These are phyloP conservation scores for Drymonia ruficornis DNA, from an alignment of 2,888 invertebrate genomes.

Conservation along the genomic window DNA sequence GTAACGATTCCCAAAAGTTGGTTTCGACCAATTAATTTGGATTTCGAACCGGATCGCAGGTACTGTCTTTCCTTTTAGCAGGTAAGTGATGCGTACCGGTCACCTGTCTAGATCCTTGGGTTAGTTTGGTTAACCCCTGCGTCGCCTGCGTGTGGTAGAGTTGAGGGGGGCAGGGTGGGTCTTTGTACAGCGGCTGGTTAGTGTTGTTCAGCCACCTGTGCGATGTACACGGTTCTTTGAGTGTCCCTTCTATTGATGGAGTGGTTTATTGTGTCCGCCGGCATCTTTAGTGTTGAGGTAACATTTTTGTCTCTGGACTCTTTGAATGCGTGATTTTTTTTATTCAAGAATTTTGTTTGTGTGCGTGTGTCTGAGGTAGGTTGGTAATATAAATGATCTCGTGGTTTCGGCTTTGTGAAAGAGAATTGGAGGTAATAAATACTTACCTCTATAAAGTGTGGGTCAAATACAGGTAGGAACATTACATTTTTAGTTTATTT, in stretches of 20 bases:
- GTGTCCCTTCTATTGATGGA: conserved; percentile 55
- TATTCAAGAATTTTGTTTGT: conserved; percentile 27
- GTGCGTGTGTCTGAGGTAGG: conserved; percentile 24
- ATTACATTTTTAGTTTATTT: no score
- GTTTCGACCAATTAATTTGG: conserved; percentile 70
- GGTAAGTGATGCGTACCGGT: conserved; percentile 69
- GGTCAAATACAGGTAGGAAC: no score
- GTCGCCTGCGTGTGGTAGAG: conserved; percentile 35
- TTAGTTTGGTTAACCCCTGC: conserved; percentile 58
- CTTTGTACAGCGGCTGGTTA: conserved; percentile 48
- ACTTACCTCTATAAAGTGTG: no score
- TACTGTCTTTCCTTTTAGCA: conserved; percentile 65
- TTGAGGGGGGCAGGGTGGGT: conserved; percentile 53
- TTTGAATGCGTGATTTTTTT: conserved; percentile 37
- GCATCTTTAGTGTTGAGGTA: conserved; percentile 58
- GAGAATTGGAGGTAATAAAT: neutral
- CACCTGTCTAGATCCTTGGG: conserved; percentile 68
- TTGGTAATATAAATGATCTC: conserved; percentile 11
- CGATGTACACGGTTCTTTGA: conserved; percentile 63
- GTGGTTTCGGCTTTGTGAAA: neutral
- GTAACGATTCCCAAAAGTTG: conserved; percentile 47
- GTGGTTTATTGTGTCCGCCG: conserved; percentile 62
- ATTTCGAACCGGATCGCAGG: conserved; percentile 67
- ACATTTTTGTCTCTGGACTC: conserved; percentile 37
- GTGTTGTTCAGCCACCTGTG: conserved; percentile 75